Conservation (phyloP, 2,888 invertebrate genomes). For the Strigamia transsilvanica region DNA sequence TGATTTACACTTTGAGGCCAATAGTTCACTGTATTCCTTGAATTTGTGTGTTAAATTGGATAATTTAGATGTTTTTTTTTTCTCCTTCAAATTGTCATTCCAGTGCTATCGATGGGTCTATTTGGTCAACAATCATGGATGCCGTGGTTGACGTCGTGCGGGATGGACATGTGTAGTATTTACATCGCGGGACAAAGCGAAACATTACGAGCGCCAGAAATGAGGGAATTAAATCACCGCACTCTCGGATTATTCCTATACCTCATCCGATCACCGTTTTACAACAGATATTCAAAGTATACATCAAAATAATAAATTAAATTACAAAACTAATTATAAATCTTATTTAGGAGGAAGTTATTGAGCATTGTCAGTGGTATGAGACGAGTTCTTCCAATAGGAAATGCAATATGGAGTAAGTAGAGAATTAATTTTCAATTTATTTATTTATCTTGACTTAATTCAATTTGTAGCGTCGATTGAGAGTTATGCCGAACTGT, state of each 20-base stretch:
- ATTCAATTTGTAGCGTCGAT: not conserved
- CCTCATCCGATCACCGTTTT: conserved; percentile 23
- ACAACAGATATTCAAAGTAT: conserved; percentile 14
- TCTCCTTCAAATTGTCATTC: not conserved
- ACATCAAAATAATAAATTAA: too few species aligned
- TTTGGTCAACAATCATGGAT: conserved; percentile 27
- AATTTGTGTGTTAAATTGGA: not conserved
- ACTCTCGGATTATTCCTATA: not conserved
- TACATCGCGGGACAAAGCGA: not conserved
- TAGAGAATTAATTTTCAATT: not conserved
- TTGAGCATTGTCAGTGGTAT: not conserved
- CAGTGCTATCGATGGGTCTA: not conserved
- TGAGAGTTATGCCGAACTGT: not conserved
- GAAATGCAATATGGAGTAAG: conserved; percentile 30
- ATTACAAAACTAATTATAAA: not conserved
- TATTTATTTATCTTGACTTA: not conserved
- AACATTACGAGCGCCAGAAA: not conserved
- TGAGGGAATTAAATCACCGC: not conserved
- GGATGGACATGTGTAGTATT: not conserved
- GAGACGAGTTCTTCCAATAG: conserved; percentile 7
- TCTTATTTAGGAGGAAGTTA: conserved; percentile 14
- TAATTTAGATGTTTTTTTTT: not conserved
- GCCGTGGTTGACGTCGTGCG: conserved; percentile 1
- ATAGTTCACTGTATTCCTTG: conserved; percentile 19
- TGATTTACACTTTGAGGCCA: conserved; percentile 18